Conservation (phyloP, 2,888 invertebrate genomes). For the Hanleya hanleyi region DNA sequence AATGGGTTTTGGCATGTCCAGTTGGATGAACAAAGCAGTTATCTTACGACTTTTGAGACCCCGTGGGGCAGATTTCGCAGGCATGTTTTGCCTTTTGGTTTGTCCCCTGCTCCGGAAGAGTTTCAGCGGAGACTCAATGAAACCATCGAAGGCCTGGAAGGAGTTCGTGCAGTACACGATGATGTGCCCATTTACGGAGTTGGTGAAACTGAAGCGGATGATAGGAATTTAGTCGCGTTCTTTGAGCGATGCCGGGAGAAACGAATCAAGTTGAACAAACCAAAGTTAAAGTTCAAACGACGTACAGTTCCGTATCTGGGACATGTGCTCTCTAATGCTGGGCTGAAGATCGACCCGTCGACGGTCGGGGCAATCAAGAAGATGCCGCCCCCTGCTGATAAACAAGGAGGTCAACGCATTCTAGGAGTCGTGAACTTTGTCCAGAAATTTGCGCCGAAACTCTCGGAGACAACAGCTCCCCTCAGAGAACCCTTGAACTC, state of each 20-base stretch:
- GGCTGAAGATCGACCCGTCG: constrained; percentile 27
- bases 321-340: constrained; percentile 23
- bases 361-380: constrained; percentile 30
- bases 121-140: constrained; percentile 30
- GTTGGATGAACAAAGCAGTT: constrained; percentile 28
- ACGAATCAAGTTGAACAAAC: constrained; percentile 27
- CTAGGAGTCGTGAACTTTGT: constrained; percentile 33
- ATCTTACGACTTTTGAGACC: constrained; percentile 41
- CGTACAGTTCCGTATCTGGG: constrained; percentile 29
- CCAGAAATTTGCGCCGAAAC: constrained; percentile 29
- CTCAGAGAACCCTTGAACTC: constrained; percentile 21
- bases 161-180: constrained; percentile 26
- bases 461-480: constrained; percentile 29
- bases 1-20: constrained; percentile 34
- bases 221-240: constrained; percentile 18
- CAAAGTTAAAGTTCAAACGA: constrained; percentile 12
- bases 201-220: constrained; percentile 25
- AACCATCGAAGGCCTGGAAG: constrained; percentile 20
- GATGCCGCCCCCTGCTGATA: constrained; percentile 32
- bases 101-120: constrained; percentile 37
- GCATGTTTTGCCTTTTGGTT: constrained; percentile 39
- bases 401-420: constrained; percentile 25
- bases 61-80: constrained; percentile 43
- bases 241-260: constrained; percentile 27
- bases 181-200: constrained; percentile 30